Evolutionary conservation across 2,888 invertebrate species (phyloP).

Genomic region (Odiellus spinosus): DNA sequence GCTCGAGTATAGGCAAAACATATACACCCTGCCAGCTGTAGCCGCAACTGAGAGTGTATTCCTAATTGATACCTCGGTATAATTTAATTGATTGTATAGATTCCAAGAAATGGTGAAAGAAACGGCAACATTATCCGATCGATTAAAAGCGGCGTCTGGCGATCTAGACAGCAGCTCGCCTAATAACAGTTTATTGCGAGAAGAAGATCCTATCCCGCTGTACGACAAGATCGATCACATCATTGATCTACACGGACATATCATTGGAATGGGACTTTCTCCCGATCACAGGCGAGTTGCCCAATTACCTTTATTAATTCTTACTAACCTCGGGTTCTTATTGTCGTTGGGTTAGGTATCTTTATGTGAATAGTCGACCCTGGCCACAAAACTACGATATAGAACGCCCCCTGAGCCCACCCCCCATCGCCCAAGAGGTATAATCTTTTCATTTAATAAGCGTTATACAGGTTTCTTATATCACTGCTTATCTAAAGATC

Average conservation of each 20-base stretch:
- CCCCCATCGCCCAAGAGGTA: conserved; percentile 71
- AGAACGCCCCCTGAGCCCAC: conserved; percentile 57
- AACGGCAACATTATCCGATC: conserved; percentile 12
- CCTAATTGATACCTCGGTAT: no score
- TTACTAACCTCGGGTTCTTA: background rate
- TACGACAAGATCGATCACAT: conserved; percentile 55
- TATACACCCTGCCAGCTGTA: no score
- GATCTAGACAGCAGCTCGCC: conserved; percentile 35
- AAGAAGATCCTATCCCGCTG: conserved; percentile 45
- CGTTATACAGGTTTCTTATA: no score
- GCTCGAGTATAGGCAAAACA: no score
- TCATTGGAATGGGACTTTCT: conserved; percentile 69
- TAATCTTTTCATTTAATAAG: no score
- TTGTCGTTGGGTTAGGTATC: conserved; percentile 33
- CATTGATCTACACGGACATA: conserved; percentile 68
- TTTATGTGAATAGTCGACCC: conserved; percentile 65
- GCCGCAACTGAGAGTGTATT: no score
- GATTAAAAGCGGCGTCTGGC: conserved; percentile 13
- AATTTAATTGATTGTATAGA: no score
- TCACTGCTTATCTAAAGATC: no score
- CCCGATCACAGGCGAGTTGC: conserved; percentile 51
- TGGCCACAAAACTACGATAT: conserved; percentile 63
- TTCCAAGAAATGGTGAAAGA: conserved; percentile 15
- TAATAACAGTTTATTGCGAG: conserved; percentile 39
- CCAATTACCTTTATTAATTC: background rate